Conservation (phyloP, 1,140 invertebrate genomes). For the Xylocopa sonorina region DNA sequence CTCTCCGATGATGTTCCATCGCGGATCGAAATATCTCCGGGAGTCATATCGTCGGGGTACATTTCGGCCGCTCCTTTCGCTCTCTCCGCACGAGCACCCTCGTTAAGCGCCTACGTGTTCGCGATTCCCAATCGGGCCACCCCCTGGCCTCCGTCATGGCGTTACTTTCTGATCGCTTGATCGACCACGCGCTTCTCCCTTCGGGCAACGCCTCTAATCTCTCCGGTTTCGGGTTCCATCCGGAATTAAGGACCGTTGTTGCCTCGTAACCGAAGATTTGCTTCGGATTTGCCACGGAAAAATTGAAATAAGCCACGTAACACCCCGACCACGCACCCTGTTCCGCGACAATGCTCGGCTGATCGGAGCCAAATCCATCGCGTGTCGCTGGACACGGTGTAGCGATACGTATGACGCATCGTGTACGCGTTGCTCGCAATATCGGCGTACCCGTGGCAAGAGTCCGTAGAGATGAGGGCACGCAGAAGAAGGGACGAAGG, state of each 20-base stretch:
- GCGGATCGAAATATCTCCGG: slow-evolving; percentile 40
- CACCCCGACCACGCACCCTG: no score
- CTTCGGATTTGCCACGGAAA: not conserved
- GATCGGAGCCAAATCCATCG: not conserved
- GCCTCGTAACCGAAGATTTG: not conserved
- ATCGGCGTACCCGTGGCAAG: slow-evolving; percentile 11
- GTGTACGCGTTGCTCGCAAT: not conserved
- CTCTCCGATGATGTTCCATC: slow-evolving; percentile 28
- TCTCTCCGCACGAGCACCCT: slow-evolving; percentile 67
- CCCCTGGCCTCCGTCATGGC: slow-evolving; percentile 49
- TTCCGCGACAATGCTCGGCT: not conserved
- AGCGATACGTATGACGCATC: not conserved
- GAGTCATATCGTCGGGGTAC: slow-evolving; percentile 40
- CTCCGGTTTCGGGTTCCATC: not conserved
- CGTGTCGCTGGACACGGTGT: not conserved
- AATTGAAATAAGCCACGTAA: slow-evolving; percentile 18
- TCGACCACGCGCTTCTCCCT: slow-evolving; percentile 40
- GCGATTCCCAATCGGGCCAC: slow-evolving; percentile 66
- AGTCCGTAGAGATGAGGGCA: slow-evolving; percentile 23
- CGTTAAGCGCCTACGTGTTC: slow-evolving; percentile 73
- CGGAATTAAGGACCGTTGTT: slow-evolving; percentile 4
- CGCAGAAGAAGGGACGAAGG: slow-evolving; percentile 50
- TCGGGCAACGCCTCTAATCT: slow-evolving; percentile 51
- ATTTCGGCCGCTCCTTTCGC: slow-evolving; percentile 54
- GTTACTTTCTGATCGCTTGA: slow-evolving; percentile 58